Evolutionary conservation across 2,888 invertebrate species (phyloP), one percentile per base, ranked within the genome.

Genomic region (Endotricha flammealis): DNA sequence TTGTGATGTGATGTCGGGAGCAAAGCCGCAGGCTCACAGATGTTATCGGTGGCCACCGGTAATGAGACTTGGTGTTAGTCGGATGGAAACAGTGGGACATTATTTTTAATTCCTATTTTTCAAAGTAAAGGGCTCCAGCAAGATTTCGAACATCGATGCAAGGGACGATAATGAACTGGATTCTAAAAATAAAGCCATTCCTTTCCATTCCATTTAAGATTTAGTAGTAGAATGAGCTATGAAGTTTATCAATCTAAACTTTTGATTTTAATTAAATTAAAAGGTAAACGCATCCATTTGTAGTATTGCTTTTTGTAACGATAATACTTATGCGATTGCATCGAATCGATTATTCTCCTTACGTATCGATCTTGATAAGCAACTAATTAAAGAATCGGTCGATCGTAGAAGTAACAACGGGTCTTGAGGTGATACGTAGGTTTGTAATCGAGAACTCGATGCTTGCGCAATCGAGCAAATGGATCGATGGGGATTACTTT

Each of bases 401-500:
- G 67, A 60, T 65, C 64, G 58, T 59, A 64, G 57, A 64, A 53
- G 51, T 51, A 50, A 44, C 42, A 30, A 35, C 40, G 45, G 49
- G 53, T 53, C 52, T 52, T 61, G 59, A 67, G 64, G 70, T 64
- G 69, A 76, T 72, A 70, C 69, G 62, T 60, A 53, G 59, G 64
- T 61, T 69, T 64, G 72, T 71, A 79, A 79, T 77, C 69, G 74
- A 78, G 67, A 72, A 64, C 54, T 57, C 61, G 64, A 64, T 61
- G 66, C 65, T 82, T 77, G 70, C 68, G 70, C 72, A 79, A 76
- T 78, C 62, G 66, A 66, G 62, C 68, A 77, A 78, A 75, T 72
- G 70, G 76, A 79, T 79, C 71, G 71, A 74, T 73, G 76, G 61
- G 59, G 66, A 73, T 77, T 74, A 74, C 68, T 57, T 64, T 67